Conservation (phyloP, 2,888 invertebrate genomes). For the Acleris literana region DNA sequence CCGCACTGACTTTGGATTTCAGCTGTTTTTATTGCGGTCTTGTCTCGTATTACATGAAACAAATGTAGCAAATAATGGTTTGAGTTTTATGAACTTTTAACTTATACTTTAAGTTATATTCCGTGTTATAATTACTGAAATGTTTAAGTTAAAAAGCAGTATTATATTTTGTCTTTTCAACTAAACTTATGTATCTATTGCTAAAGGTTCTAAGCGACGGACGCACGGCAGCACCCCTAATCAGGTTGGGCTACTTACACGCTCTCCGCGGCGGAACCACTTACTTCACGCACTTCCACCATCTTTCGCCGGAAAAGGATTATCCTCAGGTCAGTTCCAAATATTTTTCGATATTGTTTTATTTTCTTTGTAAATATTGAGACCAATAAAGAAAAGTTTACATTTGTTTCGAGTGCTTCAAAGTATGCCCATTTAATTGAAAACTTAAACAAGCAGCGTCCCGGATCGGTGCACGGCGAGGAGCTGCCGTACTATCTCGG, state of each 20-base stretch:
- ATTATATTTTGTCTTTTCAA: not conserved
- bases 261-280: conserved; percentile 90
- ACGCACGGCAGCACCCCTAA: conserved; percentile 93
- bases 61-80: too few relatives aligned
- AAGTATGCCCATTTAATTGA: not conserved
- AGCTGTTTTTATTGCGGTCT: too few relatives aligned
- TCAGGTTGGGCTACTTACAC: conserved; percentile 91
- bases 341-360: conserved; percentile 1
- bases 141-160: not conserved
- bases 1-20: not conserved
- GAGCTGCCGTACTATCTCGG: conserved; percentile 94
- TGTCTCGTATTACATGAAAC: too few relatives aligned
- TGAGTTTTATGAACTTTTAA: too few relatives aligned
- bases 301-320: conserved; percentile 92
- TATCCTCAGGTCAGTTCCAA: conserved; percentile 86
- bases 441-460: conserved; percentile 79
- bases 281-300: conserved; percentile 94
- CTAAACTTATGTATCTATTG: not conserved
- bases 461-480: conserved; percentile 93
- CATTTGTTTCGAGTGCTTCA: too few relatives aligned
- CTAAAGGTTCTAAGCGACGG: conserved; percentile 92
- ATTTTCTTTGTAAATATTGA: too few relatives aligned
- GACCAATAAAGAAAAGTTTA: too few relatives aligned
- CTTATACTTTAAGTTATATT: too few relatives aligned
- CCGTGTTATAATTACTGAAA: too few relatives aligned